These are phyloP conservation scores for Synanthedon myopaeformis DNA, from an alignment of 2,888 invertebrate species.

Conservation along the genomic window DNA sequence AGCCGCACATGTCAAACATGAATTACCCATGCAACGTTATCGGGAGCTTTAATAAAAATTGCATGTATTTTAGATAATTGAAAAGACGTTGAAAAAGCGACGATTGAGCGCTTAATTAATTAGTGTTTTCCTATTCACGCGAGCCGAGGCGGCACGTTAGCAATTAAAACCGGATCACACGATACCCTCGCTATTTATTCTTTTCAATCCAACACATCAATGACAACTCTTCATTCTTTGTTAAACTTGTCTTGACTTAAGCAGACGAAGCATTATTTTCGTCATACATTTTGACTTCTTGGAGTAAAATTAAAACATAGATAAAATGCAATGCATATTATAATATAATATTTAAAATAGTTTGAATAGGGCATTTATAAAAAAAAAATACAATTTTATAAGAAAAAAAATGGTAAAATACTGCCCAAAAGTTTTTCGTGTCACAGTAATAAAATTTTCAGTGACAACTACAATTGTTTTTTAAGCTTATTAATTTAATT, in stretches of 20 bases:
- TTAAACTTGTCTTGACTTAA: not conserved
- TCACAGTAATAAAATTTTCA: too few relatives aligned
- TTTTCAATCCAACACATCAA: conserved; percentile 18
- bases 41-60: not conserved
- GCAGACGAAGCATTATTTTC: too few relatives aligned
- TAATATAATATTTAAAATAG: not conserved
- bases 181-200: conserved; percentile 30
- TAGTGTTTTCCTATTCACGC: conserved; percentile 35
- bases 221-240: conserved; percentile 18
- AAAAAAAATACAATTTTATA: not conserved
- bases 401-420: too few relatives aligned
- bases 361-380: not conserved
- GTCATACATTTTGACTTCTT: too few relatives aligned
- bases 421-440: too few relatives aligned
- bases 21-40: not conserved
- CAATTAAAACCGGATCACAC: conserved; percentile 41
- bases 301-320: too few relatives aligned
- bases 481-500: too few relatives aligned
- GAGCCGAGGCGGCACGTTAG: conserved; percentile 15
- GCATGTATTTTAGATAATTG: not conserved
- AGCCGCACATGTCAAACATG: not conserved
- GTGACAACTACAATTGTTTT: too few relatives aligned
- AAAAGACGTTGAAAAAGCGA: not conserved
- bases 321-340: too few relatives aligned
- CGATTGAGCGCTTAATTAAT: conserved; percentile 28